phyloP scores from a whole-genome alignment of 2,797 vertebrate species.

The Hoplostethus mediterraneus region DNA sequence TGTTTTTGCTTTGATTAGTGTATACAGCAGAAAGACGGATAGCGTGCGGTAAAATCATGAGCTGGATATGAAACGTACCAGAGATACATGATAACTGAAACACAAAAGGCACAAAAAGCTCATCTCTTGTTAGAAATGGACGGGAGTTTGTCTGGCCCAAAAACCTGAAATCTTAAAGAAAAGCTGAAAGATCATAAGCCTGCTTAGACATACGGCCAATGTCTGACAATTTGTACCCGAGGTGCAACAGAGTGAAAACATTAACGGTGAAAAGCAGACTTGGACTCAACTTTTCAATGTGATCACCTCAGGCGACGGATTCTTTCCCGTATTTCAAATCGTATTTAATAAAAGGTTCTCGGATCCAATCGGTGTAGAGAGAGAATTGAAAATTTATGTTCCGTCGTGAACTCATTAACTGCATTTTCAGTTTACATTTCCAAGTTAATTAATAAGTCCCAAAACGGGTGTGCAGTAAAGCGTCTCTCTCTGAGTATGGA shows the following conservation, averaged over 20 bases:
- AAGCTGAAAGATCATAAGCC: background rate
- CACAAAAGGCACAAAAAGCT: too few relatives aligned
- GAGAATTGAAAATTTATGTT: conserved; percentile 6
- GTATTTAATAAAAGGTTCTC: background rate
- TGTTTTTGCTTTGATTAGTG: too few relatives aligned
- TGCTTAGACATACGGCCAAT: background rate
- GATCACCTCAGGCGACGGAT: conserved; percentile 1
- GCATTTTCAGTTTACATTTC: conserved; percentile 10
- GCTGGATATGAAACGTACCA: too few relatives aligned
- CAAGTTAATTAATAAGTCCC: conserved; percentile 4
- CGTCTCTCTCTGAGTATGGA: background rate
- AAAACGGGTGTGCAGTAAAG: background rate
- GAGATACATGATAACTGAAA: too few relatives aligned
- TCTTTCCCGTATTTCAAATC: conserved; percentile 12
- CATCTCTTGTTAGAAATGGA: too few relatives aligned
- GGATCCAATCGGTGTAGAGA: background rate
- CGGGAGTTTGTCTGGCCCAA: background rate
- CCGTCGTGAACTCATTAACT: conserved; percentile 5
- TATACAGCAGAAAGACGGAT: too few relatives aligned
- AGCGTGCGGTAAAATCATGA: too few relatives aligned
- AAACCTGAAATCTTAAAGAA: background rate
- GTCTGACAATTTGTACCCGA: background rate
- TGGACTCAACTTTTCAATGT: conserved; percentile 10
- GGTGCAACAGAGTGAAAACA: background rate
- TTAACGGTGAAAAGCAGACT: background rate